Conservation (phyloP, 2,797 vertebrate genomes). For the Buceros bicornis region DNA sequence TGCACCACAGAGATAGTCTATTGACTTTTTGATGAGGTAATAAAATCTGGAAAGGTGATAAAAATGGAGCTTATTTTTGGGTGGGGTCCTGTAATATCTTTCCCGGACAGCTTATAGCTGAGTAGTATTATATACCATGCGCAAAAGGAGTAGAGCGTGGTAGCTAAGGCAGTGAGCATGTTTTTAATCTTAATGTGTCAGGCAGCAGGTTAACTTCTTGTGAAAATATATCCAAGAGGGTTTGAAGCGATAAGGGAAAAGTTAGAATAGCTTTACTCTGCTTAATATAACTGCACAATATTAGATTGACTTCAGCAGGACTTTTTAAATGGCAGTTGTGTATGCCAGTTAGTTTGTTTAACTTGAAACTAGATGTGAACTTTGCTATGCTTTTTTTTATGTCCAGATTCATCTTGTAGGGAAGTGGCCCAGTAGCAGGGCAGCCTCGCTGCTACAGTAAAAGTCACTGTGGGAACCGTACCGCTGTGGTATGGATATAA, state of each 20-base stretch:
- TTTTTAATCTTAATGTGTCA: constrained; percentile 46
- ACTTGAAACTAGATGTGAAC: not conserved
- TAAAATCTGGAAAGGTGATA: constrained; percentile 47
- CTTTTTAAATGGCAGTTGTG: not conserved
- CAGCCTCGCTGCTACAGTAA: not conserved
- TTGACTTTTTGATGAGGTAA: not conserved
- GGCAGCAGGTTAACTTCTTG: not conserved
- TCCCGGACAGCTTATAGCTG: constrained; percentile 10
- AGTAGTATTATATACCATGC: not conserved
- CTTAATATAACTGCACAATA: not conserved
- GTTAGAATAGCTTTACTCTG: not conserved
- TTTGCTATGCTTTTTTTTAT: not conserved
- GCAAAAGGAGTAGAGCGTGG: not conserved
- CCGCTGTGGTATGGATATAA: not conserved
- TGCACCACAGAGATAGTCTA: not conserved
- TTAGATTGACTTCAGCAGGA: not conserved
- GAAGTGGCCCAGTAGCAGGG: not conserved
- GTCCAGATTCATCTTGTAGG: not conserved
- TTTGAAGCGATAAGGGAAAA: constrained; percentile 2
- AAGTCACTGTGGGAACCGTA: not conserved
- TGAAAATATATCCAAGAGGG: not conserved
- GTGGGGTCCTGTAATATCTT: constrained; percentile 7
- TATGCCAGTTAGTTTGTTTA: constrained; percentile 14
- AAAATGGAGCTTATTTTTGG: constrained; percentile 23
- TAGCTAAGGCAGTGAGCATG: not conserved